Evolutionary conservation across 2,888 invertebrate genomes (phyloP).

Genomic region (Liopterus haemorrhoidalis): DNA sequence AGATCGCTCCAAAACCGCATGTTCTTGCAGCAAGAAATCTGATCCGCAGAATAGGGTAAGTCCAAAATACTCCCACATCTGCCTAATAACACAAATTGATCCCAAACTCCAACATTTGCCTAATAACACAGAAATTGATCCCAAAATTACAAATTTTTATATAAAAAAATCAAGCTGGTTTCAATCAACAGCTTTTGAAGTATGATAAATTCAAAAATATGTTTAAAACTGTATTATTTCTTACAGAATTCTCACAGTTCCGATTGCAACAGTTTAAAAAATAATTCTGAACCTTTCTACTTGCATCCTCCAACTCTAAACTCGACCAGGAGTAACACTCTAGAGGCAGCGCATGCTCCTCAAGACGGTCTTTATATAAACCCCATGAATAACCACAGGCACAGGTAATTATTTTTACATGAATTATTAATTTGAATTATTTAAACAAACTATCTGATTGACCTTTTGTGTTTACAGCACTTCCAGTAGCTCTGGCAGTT

Average conservation of each 20-base stretch:
- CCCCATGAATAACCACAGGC: conserved; percentile 60
- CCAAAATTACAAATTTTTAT: neutral
- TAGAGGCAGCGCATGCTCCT: conserved; percentile 49
- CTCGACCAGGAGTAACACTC: conserved; percentile 34
- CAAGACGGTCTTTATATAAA: conserved; percentile 80
- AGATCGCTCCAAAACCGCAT: conserved; percentile 42
- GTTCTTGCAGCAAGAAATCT: conserved; percentile 45
- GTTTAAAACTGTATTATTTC: too few species aligned
- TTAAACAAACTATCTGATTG: neutral
- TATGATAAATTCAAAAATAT: too few species aligned
- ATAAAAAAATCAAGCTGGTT: neutral
- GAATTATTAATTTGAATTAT: neutral
- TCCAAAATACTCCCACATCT: conserved; percentile 9
- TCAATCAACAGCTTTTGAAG: too few species aligned
- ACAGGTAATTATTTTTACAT: conserved; percentile 36
- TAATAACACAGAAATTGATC: conserved; percentile 26
- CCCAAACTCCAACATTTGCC: conserved; percentile 49
- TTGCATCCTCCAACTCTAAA: conserved; percentile 62
- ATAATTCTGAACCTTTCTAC: conserved; percentile 61
- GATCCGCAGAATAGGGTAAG: conserved; percentile 37
- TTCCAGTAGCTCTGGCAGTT: conserved; percentile 42
- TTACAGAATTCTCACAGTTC: conserved; percentile 17
- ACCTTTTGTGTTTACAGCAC: conserved; percentile 34
- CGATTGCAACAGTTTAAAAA: conserved; percentile 19
- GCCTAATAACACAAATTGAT: too few species aligned